These are phyloP conservation scores for Scartelaos histophorus DNA, from an alignment of 2,113 vertebrate genomes.

Conservation along the genomic window DNA sequence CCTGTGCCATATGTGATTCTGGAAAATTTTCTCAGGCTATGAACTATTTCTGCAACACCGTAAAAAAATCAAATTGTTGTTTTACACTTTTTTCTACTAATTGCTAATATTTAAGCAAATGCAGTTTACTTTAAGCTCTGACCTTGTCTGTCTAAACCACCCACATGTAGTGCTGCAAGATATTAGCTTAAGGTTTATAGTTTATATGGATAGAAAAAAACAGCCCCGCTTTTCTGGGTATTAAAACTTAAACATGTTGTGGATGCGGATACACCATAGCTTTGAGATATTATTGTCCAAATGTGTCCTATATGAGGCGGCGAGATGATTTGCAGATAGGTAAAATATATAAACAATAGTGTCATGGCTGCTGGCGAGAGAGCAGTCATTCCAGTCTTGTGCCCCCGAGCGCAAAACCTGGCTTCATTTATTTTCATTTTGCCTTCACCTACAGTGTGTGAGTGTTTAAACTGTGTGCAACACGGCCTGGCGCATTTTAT, in stretches of 20 bases:
- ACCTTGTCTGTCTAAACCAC: not conserved
- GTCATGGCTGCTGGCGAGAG: conserved; percentile 35
- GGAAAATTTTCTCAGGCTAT: conserved; percentile 23
- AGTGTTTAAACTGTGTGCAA: conserved; percentile 82
- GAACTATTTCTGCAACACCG: conserved; percentile 26
- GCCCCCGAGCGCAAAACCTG: conserved; percentile 83
- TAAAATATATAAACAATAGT: conserved; percentile 24
- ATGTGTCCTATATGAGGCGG: conserved; percentile 9
- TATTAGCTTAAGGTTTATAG: not conserved
- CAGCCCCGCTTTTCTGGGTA: not conserved
- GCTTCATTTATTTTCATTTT: conserved; percentile 87
- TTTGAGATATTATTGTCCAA: conserved; percentile 5
- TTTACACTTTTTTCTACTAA: not conserved
- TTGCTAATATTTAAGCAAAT: conserved; percentile 5
- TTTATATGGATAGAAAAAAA: not conserved
- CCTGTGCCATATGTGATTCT: conserved; percentile 30
- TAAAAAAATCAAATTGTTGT: conserved; percentile 11
- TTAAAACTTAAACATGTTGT: conserved; percentile 7
- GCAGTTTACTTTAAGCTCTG: conserved; percentile 5
- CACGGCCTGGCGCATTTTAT: conserved; percentile 55
- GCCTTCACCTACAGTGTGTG: conserved; percentile 77
- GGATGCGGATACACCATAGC: conserved; percentile 7
- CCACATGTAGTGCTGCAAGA: not conserved
- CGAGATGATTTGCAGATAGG: conserved; percentile 37
- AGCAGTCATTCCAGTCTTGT: conserved; percentile 78